Percentiles rank a stretch among this genome's conserved stretches.
Evolutionary conservation across 2,888 invertebrate genomes (phyloP).

Genomic region (Drosophila diplacantha): DNA sequence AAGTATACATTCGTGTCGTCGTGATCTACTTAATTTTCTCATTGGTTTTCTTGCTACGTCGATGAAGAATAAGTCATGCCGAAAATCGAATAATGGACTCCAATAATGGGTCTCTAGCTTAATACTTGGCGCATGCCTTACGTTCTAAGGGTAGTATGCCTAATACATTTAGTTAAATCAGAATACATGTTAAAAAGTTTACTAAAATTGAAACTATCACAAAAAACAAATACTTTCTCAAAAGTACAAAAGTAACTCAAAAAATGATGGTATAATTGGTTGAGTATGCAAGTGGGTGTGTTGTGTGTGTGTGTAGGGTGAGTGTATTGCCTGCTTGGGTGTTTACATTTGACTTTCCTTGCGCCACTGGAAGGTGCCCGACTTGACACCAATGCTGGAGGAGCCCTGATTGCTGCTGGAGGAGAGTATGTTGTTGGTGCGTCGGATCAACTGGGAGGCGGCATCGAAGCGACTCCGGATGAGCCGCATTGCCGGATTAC

Average conservation of each 20-base stretch:
- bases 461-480: slow-evolving; percentile 80
- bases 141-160: slow-evolving; percentile 24
- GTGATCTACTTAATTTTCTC: slow-evolving; percentile 32
- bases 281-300: slow-evolving; percentile 33
- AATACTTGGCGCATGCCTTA: slow-evolving; percentile 65
- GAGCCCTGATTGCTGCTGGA: slow-evolving; percentile 78
- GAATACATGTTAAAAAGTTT: slow-evolving; percentile 47
- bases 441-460: slow-evolving; percentile 77
- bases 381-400: slow-evolving; percentile 78
- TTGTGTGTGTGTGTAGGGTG: neutral
- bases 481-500: slow-evolving; percentile 90
- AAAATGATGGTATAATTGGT: slow-evolving; percentile 38
- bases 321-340: neutral
- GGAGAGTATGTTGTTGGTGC: slow-evolving; percentile 78
- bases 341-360: slow-evolving; percentile 78
- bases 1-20: slow-evolving; percentile 39
- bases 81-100: slow-evolving; percentile 44
- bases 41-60: slow-evolving; percentile 33
- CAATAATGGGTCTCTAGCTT: slow-evolving; percentile 41
- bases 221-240: slow-evolving; percentile 66
- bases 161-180: slow-evolving; percentile 46
- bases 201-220: slow-evolving; percentile 72
- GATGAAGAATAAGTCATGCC: slow-evolving; percentile 45
- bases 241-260: slow-evolving; percentile 57
- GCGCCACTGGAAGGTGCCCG: slow-evolving; percentile 78